Evolutionary conservation across 1,140 invertebrate genomes (phyloP).

Genomic region (Archegozetes longisetosus): DNA sequence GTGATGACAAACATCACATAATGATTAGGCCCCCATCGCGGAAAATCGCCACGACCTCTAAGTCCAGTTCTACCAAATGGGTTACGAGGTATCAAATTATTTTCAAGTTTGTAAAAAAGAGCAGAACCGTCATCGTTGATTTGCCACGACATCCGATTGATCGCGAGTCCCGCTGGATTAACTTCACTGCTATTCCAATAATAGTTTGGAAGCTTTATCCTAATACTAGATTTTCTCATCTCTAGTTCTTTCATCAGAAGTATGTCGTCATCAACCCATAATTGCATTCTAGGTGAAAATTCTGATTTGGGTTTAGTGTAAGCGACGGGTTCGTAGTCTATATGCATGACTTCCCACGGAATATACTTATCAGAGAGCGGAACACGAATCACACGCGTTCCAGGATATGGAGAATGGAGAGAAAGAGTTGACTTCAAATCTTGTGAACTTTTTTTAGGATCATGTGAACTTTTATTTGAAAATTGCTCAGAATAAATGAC

Average conservation of each 20-base stretch:
- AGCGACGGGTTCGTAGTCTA: conserved; percentile 29
- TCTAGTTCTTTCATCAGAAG: conserved; percentile 17
- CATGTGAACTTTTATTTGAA: neutral
- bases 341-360: conserved; percentile 31
- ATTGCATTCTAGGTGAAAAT: conserved; percentile 24
- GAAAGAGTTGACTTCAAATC: conserved; percentile 20
- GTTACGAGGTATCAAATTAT: conserved; percentile 22
- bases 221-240: neutral
- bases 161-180: conserved; percentile 10
- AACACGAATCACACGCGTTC: conserved; percentile 29
- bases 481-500: conserved; percentile 16
- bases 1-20: conserved; percentile 30
- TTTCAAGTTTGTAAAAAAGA: conserved; percentile 19
- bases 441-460: neutral
- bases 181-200: no score
- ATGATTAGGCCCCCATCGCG: conserved; percentile 35
- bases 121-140: conserved; percentile 13
- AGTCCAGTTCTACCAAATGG: conserved; percentile 34
- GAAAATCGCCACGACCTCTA: conserved; percentile 29
- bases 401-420: conserved; percentile 31
- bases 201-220: neutral
- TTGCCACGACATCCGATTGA: conserved; percentile 17
- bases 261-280: conserved; percentile 30
- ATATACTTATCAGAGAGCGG: conserved; percentile 34
- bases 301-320: conserved; percentile 25